Evolutionary conservation across 2,888 invertebrate species (phyloP), one percentile per base, ranked within the genome.

Genomic region (Andrena hattorfiana): DNA sequence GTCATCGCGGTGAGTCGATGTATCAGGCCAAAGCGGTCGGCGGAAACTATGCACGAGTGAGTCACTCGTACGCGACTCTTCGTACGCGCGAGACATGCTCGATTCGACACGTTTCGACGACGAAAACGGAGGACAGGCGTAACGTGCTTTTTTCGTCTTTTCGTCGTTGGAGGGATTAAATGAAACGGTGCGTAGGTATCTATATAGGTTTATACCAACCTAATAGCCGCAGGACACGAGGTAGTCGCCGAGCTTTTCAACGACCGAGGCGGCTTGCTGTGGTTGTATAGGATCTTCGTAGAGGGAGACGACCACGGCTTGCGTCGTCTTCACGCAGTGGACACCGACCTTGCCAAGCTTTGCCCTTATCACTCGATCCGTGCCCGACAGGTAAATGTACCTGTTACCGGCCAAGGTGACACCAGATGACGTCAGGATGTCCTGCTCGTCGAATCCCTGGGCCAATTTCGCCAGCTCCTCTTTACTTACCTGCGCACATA

Each of bases 181-280:
- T 1, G 13, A 13, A 42, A 13, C 42, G 42, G 42, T 42, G 13
- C 42, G 13, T 13, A 13, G 13, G 42, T 42, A 42, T 42, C 42
- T 42, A 1, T 42, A 1, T 4, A 42, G 42, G 42, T 13, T 13
- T 42, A 78, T 87, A 92, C 93, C 86, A 88, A 94, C 94, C 97
- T 98, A 98, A 97, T 98, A 98, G 96, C 98, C 98, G 96, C 98
- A 98, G 96, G 96, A 97, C 96, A 98, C 97, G 96, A 98, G 97
- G 97, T 98, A 98, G 95, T 98, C 98, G 96, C 98, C 98, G 96
- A 98, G 96, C 96, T 98, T 98, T 97, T 98, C 98, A 95, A 98
- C 98, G 95, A 98, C 98, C 92, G 98, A 98, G 95, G 98, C 98
- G 94, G 98, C 98, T 96, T 98, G 98, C 95, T 98, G 98, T 95